Base-by-base conservation (phyloP, 2,797 vertebrate species). In the Melanotaenia pygmaea region DNA sequence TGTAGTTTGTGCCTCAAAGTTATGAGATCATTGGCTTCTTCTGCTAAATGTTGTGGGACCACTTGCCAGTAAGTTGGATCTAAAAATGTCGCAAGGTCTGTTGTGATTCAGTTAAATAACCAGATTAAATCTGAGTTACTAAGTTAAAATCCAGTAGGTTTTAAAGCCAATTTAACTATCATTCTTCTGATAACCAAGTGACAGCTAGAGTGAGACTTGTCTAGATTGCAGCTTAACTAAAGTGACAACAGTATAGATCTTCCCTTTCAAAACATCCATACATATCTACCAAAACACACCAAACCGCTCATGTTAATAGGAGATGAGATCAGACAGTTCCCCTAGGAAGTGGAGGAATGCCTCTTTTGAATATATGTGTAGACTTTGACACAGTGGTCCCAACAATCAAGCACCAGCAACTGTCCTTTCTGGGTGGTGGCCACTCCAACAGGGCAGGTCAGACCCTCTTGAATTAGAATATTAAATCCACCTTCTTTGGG, bases 321-420 rank as follows among this genome's bases (percentile, higher is more conserved):
- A 47, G 30, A 54, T 30, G 22, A 28, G 30, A 66, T 35, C 65
- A 72, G 60, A 62, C 50, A 47, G 37, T 64, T 38, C 16, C 72
- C 74, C 69, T 94, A 95, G 56, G 92, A 94, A 16, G 92, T 93
- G 32, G 93, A 94, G 13, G 94, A 95, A 60, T 94, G 94, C 74
- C 97, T 95, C 92, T 94, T 96, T 83, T 97, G 93, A 69, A 97
- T 94, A 86, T 99, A 99, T 59, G 95, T 96, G 90, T 98, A 99
- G 82, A 99, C 96, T 93, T 99, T 99, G 78, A 99, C 96, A 88
- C 98, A 99, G 13, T 99, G 97, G 93, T 99, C 98, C 97, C 97
- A 98, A 79, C 97, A 99, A 88, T 99, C 98, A 80, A 99, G 88
- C 81, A 99, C 98, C 38, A 99, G 91, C 67, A 99, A 93, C 81